phyloP scores from a whole-genome alignment of 2,113 vertebrate genomes.

The Zapus hudsonius region DNA sequence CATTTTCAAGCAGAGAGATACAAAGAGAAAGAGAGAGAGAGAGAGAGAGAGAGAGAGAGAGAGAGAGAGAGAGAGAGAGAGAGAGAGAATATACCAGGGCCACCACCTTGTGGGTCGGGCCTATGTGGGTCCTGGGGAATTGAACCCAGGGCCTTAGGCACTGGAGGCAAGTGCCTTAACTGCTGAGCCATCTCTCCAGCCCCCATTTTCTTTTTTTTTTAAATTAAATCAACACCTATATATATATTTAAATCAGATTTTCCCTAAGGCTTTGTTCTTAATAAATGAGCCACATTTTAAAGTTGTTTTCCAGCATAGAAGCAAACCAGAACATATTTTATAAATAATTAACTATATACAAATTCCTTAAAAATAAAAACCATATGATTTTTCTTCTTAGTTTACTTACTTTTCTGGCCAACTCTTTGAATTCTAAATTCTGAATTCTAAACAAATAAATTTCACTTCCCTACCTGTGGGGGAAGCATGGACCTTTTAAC shows the following conservation, averaged over 20 bases:
- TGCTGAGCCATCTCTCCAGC: too few species aligned
- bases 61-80: too few species aligned
- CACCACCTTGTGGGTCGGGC: too few species aligned
- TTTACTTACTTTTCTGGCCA: slow-evolving; percentile 11
- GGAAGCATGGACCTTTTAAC: background rate
- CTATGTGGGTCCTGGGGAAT: too few species aligned
- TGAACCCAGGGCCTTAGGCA: too few species aligned
- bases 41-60: background rate
- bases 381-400: background rate
- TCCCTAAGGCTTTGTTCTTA: background rate
- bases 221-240: too few species aligned
- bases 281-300: slow-evolving; percentile 42
- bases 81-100: too few species aligned
- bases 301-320: slow-evolving; percentile 39
- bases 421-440: slow-evolving; percentile 3
- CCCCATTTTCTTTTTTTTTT: too few species aligned
- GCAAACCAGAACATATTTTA: slow-evolving; percentile 6
- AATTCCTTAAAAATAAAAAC: slow-evolving; percentile 18
- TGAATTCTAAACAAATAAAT: background rate
- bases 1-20: too few species aligned
- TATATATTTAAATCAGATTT: background rate
- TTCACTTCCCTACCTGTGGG: background rate
- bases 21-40: too few species aligned
- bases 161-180: too few species aligned
- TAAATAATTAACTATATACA: slow-evolving; percentile 17